Evolutionary conservation across 2,888 invertebrate genomes (phyloP).

Genomic region (Odontocolon sp.): DNA sequence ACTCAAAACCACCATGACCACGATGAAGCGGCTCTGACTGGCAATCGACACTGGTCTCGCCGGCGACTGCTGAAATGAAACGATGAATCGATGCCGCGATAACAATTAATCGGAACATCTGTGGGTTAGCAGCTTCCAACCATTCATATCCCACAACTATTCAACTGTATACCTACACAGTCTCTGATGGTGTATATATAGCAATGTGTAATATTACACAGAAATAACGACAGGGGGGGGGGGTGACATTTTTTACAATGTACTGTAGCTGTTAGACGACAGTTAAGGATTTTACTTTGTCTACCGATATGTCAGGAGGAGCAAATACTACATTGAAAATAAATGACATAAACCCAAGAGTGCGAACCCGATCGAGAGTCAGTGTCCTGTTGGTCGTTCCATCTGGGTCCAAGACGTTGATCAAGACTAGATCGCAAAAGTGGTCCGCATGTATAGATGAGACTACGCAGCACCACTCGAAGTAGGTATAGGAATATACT

Average conservation of each 20-base stretch:
- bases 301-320: too few relatives aligned
- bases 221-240: too few relatives aligned
- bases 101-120: constrained; percentile 26
- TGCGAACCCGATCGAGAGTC: not conserved
- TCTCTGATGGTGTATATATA: too few relatives aligned
- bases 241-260: too few relatives aligned
- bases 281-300: too few relatives aligned
- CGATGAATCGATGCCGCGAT: constrained; percentile 38
- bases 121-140: not conserved
- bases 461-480: constrained; percentile 43
- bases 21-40: constrained; percentile 19
- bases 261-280: too few relatives aligned
- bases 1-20: constrained; percentile 22
- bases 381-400: too few relatives aligned
- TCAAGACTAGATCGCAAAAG: constrained; percentile 53
- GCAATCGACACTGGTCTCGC: constrained; percentile 44
- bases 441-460: constrained; percentile 56
- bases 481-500: constrained; percentile 56
- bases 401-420: constrained; percentile 25
- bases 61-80: constrained; percentile 13
- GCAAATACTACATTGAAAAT: too few relatives aligned
- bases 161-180: too few relatives aligned
- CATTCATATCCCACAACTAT: not conserved
- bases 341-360: not conserved
- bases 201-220: too few relatives aligned